These are phyloP conservation scores for Chloromyia formosa DNA, from an alignment of 2,888 invertebrate species.

Conservation along the genomic window DNA sequence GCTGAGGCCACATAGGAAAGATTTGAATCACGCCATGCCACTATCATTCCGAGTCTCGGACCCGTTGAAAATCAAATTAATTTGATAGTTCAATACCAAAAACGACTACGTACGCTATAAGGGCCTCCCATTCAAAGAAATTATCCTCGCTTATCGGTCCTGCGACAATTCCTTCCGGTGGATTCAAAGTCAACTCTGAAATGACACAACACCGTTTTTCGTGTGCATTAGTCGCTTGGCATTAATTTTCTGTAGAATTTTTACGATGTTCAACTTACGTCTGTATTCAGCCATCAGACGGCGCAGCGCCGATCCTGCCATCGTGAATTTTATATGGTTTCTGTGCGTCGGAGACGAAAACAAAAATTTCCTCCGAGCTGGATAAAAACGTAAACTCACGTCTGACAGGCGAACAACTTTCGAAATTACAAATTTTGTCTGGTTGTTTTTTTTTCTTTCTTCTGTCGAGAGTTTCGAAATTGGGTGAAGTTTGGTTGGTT, in stretches of 20 bases:
- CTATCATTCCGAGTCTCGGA: no score
- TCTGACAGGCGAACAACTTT: conserved; percentile 37
- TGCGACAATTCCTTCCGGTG: conserved; percentile 98
- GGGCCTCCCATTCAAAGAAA: conserved; percentile 99
- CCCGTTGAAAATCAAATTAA: no score
- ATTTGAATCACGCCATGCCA: no score
- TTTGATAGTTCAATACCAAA: no score
- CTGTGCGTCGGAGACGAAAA: background rate
- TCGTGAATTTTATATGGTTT: conserved; percentile 57
- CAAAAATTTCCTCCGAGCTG: background rate
- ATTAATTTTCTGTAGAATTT: background rate
- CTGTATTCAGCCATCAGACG: conserved; percentile 90
- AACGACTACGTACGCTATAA: conserved; percentile 90
- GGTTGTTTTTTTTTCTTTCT: conserved; percentile 19
- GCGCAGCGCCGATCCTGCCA: conserved; percentile 87
- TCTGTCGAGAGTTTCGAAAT: background rate
- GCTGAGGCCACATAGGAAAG: no score
- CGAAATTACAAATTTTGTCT: conserved; percentile 25
- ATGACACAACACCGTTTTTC: conserved; percentile 50
- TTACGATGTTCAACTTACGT: conserved; percentile 66
- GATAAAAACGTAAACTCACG: conserved; percentile 37
- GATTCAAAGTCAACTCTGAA: conserved; percentile 89
- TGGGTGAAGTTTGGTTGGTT: no score
- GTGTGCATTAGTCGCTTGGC: background rate
- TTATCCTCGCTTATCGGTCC: conserved; percentile 99